Percentiles rank a stretch among this genome's conserved stretches.
These are phyloP conservation scores for Anthopleura sola DNA, from an alignment of 64 coral and sea anemone species.

Conservation along the genomic window DNA sequence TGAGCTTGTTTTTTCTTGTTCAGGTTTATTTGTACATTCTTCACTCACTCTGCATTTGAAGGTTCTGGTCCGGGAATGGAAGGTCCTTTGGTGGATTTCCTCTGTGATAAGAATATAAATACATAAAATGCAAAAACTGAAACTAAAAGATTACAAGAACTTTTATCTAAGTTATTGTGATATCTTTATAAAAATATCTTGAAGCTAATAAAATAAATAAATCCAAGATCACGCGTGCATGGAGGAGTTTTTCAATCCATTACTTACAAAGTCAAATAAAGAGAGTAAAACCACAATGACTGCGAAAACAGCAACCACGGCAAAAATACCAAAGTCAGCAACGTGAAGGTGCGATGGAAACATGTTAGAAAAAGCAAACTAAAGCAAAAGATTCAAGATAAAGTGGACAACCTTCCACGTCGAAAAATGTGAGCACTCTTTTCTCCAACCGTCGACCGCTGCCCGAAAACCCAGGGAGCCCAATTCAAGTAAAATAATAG, in stretches of 20 bases:
- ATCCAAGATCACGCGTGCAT: too few relatives aligned
- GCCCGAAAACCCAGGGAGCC: too few relatives aligned
- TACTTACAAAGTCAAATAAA: conserved; percentile 48
- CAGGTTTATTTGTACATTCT: not conserved
- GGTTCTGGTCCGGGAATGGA: conserved; percentile 50
- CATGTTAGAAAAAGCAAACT: conserved; percentile 13
- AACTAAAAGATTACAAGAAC: too few relatives aligned
- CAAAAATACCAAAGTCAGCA: conserved; percentile 88
- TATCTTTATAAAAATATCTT: too few relatives aligned
- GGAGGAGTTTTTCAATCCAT: too few relatives aligned
- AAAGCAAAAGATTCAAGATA: too few relatives aligned
- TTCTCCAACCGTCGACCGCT: too few relatives aligned
- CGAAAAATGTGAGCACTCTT: not conserved
- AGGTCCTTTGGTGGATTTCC: conserved; percentile 31
- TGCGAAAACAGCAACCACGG: conserved; percentile 66
- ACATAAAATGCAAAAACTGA: too few relatives aligned
- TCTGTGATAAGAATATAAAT: not conserved
- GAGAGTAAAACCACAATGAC: conserved; percentile 66
- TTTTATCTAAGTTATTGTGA: too few relatives aligned
- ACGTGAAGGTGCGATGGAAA: conserved; percentile 86
- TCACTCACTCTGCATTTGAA: conserved; percentile 46
- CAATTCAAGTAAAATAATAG: too few relatives aligned
- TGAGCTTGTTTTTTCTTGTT: too few relatives aligned
- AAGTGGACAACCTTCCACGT: not conserved
- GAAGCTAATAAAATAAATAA: too few relatives aligned